Evolutionary conservation across 2,888 invertebrate genomes (phyloP), one percentile per base, ranked within the genome.

Genomic region (Agrenia bidenticulata): DNA sequence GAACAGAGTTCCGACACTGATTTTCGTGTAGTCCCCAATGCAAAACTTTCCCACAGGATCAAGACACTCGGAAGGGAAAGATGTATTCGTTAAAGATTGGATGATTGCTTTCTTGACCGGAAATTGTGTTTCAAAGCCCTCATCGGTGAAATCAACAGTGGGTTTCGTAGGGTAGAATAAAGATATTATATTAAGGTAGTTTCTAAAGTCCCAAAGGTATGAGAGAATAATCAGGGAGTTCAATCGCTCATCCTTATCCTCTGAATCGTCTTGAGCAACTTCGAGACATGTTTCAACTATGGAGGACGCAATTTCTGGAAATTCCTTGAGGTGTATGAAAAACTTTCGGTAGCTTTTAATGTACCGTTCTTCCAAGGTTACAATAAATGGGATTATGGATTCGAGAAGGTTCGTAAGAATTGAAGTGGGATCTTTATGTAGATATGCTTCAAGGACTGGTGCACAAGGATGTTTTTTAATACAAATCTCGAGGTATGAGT

Each of bases 271-370:
- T 23, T 71, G 66, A 5, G 64, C 61, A 19, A 55, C 66, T 58
- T 71, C 71, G 23, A 71, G 49, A 32, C 71, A 71, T 19, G 51
- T 24, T 42, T 71, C 71, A 2, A 66, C 63, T 17, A 71, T 64
- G 13, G 45, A 27, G 9, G 66, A 66, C 45, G 58, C 45, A 19
- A 68, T 55, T 55, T 68, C 57, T 0, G 71, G 62, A 63, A 68
- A 71, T 7, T 67, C 66, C 42, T 68, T 71, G 5, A 71, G 61
- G 41, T 61, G 37, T 4, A 49, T 37, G 2, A 71, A 64, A 13
- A 71, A 54, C 2, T 39, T 13, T 11, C 42, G 23, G 24, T 68
- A 71, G 13, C 55, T 58, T 59, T 66, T 71, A 17, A 68, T 57
- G 0, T 59, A 24, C 17, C 37, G 32, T 23, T 54, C 59, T 19